phyloP scores from a whole-genome alignment of 2,113 vertebrate species.

The human region GRCh38 chr2:128880501-128881000 shows the following conservation, averaged over 20 bases:
- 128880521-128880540: neutral
- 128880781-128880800: neutral
- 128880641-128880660: neutral
- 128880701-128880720: too few species aligned
- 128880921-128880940: neutral
- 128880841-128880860: neutral
- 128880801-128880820: neutral
- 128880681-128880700: neutral
- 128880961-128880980: neutral
- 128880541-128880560: neutral
- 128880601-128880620: neutral
- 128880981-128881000: neutral
- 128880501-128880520: neutral
- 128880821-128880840: neutral
- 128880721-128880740: neutral
- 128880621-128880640: too few species aligned
- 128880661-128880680: neutral
- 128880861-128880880: neutral
- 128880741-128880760: neutral
- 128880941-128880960: neutral
- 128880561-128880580: neutral
- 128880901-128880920: neutral
- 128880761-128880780: neutral
- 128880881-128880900: neutral
- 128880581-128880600: neutral